phyloP scores from a whole-genome alignment of 2,888 invertebrate species.

The Periphyllus acericola region DNA sequence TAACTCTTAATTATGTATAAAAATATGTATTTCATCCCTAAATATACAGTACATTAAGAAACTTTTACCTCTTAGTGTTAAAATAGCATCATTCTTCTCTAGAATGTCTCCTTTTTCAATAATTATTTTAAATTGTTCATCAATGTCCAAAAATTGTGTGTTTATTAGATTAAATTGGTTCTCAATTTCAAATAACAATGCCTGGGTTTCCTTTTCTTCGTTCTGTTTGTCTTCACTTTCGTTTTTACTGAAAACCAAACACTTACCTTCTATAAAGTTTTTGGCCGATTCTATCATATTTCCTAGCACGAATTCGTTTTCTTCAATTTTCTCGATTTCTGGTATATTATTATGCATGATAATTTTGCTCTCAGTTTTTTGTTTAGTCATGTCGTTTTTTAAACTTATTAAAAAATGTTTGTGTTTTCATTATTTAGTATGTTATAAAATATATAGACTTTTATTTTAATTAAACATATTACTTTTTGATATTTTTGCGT shows the following conservation, averaged over 20 bases:
- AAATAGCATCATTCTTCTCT: slow-evolving; percentile 5
- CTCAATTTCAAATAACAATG: neutral
- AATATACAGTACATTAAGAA: neutral
- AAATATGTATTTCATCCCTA: neutral
- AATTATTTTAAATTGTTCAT: slow-evolving; percentile 4
- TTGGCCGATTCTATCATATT: slow-evolving; percentile 10
- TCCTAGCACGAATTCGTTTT: neutral
- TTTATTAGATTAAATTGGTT: slow-evolving; percentile 5
- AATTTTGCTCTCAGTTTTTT: slow-evolving; percentile 13
- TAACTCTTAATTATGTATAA: no score
- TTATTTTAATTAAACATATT: neutral
- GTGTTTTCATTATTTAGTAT: no score
- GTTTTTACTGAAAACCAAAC: neutral
- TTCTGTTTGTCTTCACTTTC: neutral
- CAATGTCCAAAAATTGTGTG: neutral
- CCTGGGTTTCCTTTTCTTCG: neutral
- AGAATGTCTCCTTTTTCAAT: slow-evolving; percentile 3
- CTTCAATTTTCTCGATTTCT: slow-evolving; percentile 18
- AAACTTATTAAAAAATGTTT: neutral
- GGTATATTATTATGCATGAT: neutral
- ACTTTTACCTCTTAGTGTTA: slow-evolving; percentile 19
- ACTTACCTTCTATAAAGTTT: neutral
- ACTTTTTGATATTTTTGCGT: neutral
- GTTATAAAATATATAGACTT: neutral
- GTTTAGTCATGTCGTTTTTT: neutral